Base-by-base conservation (phyloP, 92 coral and sea anemone genomes). In the Micromussa lordhowensis region DNA sequence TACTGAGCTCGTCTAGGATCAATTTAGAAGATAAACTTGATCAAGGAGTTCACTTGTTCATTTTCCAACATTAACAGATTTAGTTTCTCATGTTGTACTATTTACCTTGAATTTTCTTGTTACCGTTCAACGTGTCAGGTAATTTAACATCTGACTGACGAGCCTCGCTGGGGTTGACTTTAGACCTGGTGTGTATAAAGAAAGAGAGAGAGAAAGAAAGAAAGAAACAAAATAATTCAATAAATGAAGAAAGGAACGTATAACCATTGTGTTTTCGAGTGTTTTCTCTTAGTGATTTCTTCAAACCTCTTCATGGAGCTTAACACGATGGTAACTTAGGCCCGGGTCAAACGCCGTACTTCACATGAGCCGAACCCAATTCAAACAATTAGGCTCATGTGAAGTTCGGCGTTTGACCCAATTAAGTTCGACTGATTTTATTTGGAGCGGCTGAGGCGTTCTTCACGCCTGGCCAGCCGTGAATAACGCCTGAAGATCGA, bases 1-100 rank as follows among this genome's bases (percentile, higher is more conserved):
- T 79, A 31, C 21, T 79, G 24, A 79, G 51, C 83, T 79, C 83
- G 21, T 79, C 83, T 79, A 32, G 44, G 32, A 21, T 55, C 17
- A 58, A 17, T 79, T 30, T 29, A 57, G 13, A 59, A 79, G 16
- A 40, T 40, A 9, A 13, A 40, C 26, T 12, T 17, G 64, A 58
- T 58, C 19, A 21, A 19, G 5, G 22, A 19, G 7, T 2, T 17
- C 64, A 58, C 24, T 58, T 58, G 0, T 3, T 58, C 1, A 55
- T 16, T 59, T 17, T 58, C 22, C 15, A 48, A 54, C 4, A 22
- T n/a, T 4, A 61, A 61, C 21, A 22, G 8, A 63, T 24, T 30
- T 71, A 31, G 2, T 71, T 30, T 30, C 3, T 71, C 76, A 17
- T 71, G 30, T 35, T 17, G 17, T 16, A 32, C 24, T 71, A 6